Conservation (phyloP, 2,888 invertebrate genomes). For the Serripes groenlandicus region DNA sequence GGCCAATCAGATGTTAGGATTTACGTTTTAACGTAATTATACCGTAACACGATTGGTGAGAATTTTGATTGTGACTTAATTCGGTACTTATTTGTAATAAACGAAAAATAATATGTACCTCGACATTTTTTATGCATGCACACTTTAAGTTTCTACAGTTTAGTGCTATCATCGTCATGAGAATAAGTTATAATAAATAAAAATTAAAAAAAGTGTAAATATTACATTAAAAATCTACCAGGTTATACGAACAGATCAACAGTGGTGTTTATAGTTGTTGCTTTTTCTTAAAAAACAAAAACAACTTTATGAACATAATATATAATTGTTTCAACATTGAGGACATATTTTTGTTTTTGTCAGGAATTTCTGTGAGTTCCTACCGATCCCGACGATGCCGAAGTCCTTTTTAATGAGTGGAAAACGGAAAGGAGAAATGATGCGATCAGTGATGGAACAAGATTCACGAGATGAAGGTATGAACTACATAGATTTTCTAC, state of each 20-base stretch:
- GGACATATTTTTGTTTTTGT: neutral
- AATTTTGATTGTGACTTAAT: constrained; percentile 32
- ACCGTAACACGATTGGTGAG: constrained; percentile 36
- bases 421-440: constrained; percentile 22
- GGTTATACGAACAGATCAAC: too few species aligned
- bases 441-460: neutral
- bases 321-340: neutral
- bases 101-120: constrained; percentile 15
- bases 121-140: neutral
- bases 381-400: constrained; percentile 45
- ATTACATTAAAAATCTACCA: too few species aligned
- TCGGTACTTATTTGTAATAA: constrained; percentile 43
- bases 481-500: neutral
- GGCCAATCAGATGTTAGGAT: constrained; percentile 20
- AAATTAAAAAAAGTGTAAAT: too few species aligned
- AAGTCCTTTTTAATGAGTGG: constrained; percentile 61
- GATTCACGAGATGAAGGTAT: neutral
- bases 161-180: neutral
- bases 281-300: neutral
- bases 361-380: constrained; percentile 44
- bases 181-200: too few species aligned
- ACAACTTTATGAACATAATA: neutral
- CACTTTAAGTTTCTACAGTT: neutral
- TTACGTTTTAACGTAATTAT: constrained; percentile 4
- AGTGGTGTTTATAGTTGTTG: too few species aligned